phyloP scores from a whole-genome alignment of 2,113 vertebrate genomes.

The Paradoxurus hermaphroditus region DNA sequence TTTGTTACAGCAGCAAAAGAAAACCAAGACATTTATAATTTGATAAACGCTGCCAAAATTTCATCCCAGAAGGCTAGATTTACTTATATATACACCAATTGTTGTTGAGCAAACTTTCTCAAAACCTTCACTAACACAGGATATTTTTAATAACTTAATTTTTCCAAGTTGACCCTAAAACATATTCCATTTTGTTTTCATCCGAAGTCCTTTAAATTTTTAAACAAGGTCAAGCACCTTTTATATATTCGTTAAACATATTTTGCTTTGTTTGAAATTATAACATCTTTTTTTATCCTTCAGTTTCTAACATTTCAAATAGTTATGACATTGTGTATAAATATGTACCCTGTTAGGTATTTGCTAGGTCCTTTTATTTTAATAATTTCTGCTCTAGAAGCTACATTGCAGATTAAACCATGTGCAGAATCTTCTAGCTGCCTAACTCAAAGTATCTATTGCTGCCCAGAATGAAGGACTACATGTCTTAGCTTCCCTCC shows the following conservation, averaged over 20 bases:
- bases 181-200: background rate
- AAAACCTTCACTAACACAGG: background rate
- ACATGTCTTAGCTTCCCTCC: background rate
- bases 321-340: background rate
- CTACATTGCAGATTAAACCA: background rate
- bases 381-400: conserved; percentile 5
- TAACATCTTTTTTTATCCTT: background rate
- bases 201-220: background rate
- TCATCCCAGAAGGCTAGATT: background rate
- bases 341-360: background rate
- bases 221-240: background rate
- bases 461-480: background rate
- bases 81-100: background rate
- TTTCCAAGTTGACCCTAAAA: conserved; percentile 27
- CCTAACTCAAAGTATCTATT: background rate
- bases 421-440: background rate
- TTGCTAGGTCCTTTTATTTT: background rate
- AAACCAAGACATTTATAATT: background rate
- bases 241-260: background rate
- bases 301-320: conserved; percentile 6
- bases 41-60: conserved; percentile 26
- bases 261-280: conserved; percentile 22
- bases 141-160: conserved; percentile 3
- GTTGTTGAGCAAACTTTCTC: background rate
- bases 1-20: conserved; percentile 9